phyloP scores from a whole-genome alignment of 2,113 vertebrate genomes.

The Oncorhynchus tshawytscha region DNA sequence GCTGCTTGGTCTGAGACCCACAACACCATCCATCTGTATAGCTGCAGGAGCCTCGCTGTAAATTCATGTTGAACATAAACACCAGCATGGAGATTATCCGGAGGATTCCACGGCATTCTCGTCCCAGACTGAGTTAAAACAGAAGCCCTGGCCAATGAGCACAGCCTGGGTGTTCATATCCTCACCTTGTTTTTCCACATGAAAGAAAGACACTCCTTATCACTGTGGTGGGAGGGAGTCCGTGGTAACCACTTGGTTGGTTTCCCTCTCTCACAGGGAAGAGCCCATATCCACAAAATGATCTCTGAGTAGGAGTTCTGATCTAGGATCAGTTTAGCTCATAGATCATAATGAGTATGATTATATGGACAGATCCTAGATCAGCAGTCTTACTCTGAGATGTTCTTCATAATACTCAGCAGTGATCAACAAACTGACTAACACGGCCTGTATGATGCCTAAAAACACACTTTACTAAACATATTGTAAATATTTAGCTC shows the following conservation, averaged over 20 bases:
- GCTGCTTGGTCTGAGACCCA: background rate
- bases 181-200: conserved; percentile 9
- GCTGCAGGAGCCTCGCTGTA: background rate
- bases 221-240: conserved; percentile 24
- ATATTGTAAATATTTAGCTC: too few relatives aligned
- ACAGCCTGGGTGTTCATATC: conserved; percentile 16
- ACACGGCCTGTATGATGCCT: background rate
- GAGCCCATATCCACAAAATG: background rate
- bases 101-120: background rate
- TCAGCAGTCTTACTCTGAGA: too few relatives aligned
- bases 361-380: too few relatives aligned
- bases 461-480: too few relatives aligned
- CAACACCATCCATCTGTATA: too few relatives aligned
- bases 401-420: too few relatives aligned
- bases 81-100: conserved; percentile 26
- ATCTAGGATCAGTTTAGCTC: too few relatives aligned
- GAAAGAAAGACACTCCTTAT: conserved; percentile 43
- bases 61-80: conserved; percentile 3
- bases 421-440: background rate
- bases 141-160: conserved; percentile 28
- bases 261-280: background rate
- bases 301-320: too few relatives aligned
- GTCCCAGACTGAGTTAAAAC: conserved; percentile 16
- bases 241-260: background rate
- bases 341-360: too few relatives aligned